Evolutionary conservation across 2,113 vertebrate genomes (phyloP).

Genomic region (Danio rerio): GRCz12tu NC_133194.1:12018001-12018500

Average conservation of each 20-base stretch:
- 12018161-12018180: too few relatives aligned
- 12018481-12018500: slow-evolving; percentile 61
- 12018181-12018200: too few relatives aligned
- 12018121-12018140: too few relatives aligned
- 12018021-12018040: too few relatives aligned
- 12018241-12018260: slow-evolving; percentile 12
- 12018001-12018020: too few relatives aligned
- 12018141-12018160: too few relatives aligned
- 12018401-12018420: slow-evolving; percentile 67
- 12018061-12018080: too few relatives aligned
- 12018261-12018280: slow-evolving; percentile 77
- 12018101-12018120: too few relatives aligned
- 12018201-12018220: too few relatives aligned
- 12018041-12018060: too few relatives aligned
- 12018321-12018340: slow-evolving; percentile 72
- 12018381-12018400: slow-evolving; percentile 69
- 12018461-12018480: slow-evolving; percentile 76
- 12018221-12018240: neutral
- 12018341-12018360: slow-evolving; percentile 75
- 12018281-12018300: slow-evolving; percentile 62
- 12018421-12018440: slow-evolving; percentile 61
- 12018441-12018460: slow-evolving; percentile 72
- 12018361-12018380: slow-evolving; percentile 77
- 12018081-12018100: too few relatives aligned
- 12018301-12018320: neutral